These are phyloP conservation scores for Archaeoteleia sp. DNA, from an alignment of 2,888 invertebrate species.

Conservation along the genomic window DNA sequence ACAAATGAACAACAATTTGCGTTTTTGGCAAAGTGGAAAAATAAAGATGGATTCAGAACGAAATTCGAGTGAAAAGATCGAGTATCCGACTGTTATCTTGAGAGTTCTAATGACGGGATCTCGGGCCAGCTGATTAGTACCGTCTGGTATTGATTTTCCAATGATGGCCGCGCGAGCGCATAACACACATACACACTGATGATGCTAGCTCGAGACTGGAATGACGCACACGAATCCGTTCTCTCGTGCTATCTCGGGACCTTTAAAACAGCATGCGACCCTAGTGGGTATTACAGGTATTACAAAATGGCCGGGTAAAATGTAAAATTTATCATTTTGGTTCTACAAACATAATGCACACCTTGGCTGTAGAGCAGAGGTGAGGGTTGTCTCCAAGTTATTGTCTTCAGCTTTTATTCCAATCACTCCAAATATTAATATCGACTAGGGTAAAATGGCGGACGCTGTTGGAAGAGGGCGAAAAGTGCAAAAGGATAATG, in stretches of 20 bases:
- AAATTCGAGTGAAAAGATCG: slow-evolving; percentile 16
- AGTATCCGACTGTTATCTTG: slow-evolving; percentile 52
- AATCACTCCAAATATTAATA: too few relatives aligned
- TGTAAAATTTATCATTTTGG: too few relatives aligned
- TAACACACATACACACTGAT: slow-evolving; percentile 31
- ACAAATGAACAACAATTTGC: too few relatives aligned
- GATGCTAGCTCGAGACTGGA: slow-evolving; percentile 42
- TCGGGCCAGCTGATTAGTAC: slow-evolving; percentile 70
- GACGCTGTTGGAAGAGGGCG: background rate
- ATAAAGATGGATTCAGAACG: too few relatives aligned
- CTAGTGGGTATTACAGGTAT: too few relatives aligned
- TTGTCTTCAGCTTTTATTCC: background rate
- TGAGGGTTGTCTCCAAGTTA: background rate
- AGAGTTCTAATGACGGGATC: slow-evolving; percentile 67
- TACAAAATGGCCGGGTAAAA: too few relatives aligned
- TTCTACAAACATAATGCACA: too few relatives aligned
- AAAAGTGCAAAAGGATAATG: too few relatives aligned
- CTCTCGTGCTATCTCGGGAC: slow-evolving; percentile 44
- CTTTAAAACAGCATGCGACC: too few relatives aligned
- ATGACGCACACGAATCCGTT: slow-evolving; percentile 58
- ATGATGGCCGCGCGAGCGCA: slow-evolving; percentile 63
- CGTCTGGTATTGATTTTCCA: slow-evolving; percentile 73
- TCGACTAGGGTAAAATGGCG: too few relatives aligned
- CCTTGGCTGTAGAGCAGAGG: background rate
- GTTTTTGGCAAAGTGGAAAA: too few relatives aligned